Evolutionary conservation across 1,140 invertebrate species (phyloP).

Genomic region (Cardiocondyla obscurior): DNA sequence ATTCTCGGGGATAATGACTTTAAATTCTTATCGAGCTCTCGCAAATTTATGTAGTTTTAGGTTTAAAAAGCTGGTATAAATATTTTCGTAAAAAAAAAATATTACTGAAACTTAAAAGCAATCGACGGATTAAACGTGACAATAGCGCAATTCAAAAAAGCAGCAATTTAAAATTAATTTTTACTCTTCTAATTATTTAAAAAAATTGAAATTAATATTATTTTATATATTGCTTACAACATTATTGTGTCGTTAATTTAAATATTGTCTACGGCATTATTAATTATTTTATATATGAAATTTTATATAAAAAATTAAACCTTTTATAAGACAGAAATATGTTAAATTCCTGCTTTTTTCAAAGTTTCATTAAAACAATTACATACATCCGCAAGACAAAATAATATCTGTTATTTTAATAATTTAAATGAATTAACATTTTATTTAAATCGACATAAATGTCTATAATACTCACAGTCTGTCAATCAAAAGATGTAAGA

Average conservation of each 20-base stretch:
- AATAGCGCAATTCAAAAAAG: background rate
- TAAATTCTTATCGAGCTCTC: background rate
- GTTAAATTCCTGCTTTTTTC: constrained; percentile 17
- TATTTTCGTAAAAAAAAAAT: constrained; percentile 40
- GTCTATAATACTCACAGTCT: constrained; percentile 22
- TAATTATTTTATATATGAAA: no score
- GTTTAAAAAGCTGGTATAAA: background rate
- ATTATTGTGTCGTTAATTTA: background rate
- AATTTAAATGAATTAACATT: background rate
- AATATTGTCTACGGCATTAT: background rate
- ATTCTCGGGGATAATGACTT: background rate
- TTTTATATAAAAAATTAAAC: background rate
- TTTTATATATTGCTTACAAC: background rate
- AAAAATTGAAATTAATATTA: background rate
- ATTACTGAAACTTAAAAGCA: background rate
- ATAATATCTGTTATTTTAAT: background rate
- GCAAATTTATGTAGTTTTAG: background rate
- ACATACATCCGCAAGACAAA: background rate
- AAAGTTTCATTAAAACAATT: background rate
- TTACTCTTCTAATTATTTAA: background rate
- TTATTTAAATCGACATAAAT: constrained; percentile 16
- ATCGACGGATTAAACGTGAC: background rate
- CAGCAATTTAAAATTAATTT: constrained; percentile 6
- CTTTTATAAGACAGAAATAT: background rate
- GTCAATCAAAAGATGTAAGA: constrained; percentile 30